Conservation (phyloP, 2,797 vertebrate genomes). For the Rhincodon typus region DNA sequence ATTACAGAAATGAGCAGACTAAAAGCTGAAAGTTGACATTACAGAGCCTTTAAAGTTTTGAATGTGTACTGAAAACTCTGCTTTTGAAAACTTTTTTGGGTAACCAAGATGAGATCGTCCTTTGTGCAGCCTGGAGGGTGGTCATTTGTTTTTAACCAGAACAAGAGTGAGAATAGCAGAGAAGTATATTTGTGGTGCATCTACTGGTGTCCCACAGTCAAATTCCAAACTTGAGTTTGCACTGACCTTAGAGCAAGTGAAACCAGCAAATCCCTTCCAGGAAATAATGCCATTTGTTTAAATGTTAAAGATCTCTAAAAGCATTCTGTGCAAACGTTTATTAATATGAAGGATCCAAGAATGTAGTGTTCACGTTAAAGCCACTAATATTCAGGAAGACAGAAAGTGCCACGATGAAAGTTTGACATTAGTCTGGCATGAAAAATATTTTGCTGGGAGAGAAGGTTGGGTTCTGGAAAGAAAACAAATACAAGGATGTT, state of each 20-base stretch:
- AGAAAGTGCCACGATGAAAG: not conserved
- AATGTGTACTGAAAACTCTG: too few species aligned
- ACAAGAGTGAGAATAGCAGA: not conserved
- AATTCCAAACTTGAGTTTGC: not conserved
- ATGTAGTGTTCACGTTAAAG: not conserved
- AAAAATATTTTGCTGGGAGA: not conserved
- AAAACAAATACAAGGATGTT: not conserved
- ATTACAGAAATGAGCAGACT: too few species aligned
- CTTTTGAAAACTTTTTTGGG: too few species aligned
- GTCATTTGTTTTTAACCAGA: too few species aligned
- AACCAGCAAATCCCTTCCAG: not conserved
- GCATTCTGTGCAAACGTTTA: not conserved
- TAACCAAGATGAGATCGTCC: too few species aligned
- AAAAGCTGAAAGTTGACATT: too few species aligned
- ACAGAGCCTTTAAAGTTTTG: too few species aligned
- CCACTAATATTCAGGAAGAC: not conserved
- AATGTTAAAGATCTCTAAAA: not conserved
- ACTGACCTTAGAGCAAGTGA: not conserved
- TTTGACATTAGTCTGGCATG: not conserved
- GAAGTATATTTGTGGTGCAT: not conserved
- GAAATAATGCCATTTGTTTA: not conserved
- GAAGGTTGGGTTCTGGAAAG: too few species aligned
- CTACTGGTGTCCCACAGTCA: not conserved
- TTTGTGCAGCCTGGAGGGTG: too few species aligned
- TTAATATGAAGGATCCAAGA: not conserved